Conservation (phyloP, 2,888 invertebrate genomes). For the Portevinia maculata region DNA sequence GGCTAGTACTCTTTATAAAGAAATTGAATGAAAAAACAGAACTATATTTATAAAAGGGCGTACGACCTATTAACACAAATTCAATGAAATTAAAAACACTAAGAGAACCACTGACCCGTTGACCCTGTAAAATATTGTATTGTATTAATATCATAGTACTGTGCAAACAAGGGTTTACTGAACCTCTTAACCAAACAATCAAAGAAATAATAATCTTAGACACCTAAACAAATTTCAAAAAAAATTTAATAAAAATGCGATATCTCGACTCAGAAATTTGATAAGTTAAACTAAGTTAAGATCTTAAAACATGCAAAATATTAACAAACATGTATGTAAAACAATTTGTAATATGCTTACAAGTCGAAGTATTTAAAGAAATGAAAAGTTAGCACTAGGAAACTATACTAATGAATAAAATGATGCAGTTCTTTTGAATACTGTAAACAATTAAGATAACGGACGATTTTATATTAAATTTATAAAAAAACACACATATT, state of each 20-base stretch:
- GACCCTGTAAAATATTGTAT: too few species aligned
- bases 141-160: too few species aligned
- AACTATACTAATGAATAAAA: conserved; percentile 7
- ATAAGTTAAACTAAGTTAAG: conserved; percentile 2
- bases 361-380: neutral
- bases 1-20: neutral
- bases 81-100: too few species aligned
- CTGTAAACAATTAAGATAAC: conserved; percentile 40
- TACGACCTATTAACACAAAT: too few species aligned
- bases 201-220: conserved; percentile 1
- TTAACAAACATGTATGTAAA: conserved; percentile 8
- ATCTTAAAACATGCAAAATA: conserved; percentile 3
- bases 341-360: conserved; percentile 25
- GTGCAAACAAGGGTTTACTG: conserved; percentile 13
- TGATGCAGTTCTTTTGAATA: conserved; percentile 23
- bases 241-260: conserved; percentile 18
- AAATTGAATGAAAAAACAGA: neutral
- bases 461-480: conserved; percentile 53
- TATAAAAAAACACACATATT: conserved; percentile 22
- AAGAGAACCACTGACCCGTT: too few species aligned
- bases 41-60: too few species aligned
- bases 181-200: neutral
- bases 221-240: neutral
- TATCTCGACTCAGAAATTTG: conserved; percentile 5
- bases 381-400: conserved; percentile 11